Evolutionary conservation across 2,888 invertebrate genomes (phyloP), one percentile per base, ranked within the genome.

Genomic region (Charanyca ferruginea): DNA sequence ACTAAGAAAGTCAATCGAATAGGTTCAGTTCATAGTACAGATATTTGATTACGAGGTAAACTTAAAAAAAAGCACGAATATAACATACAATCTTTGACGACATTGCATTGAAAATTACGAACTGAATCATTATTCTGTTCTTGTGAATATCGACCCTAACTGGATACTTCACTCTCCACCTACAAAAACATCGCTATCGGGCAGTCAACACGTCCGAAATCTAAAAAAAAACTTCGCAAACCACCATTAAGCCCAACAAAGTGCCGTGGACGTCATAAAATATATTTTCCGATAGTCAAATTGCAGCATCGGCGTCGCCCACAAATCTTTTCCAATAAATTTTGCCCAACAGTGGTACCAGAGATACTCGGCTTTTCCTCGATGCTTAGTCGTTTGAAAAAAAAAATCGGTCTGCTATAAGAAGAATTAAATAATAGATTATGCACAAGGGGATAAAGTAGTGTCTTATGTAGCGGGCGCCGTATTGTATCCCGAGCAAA

Each of bases 201-300:
- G 48, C 78, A 84, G 81, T 84, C 84, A 83, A 86, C 83, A 84
- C 82, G 49, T 76, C 62, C 57, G 58, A 79, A 80, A 64, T 69
- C 73, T 63, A 77, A 78, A 83, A 85, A 89, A 89, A 89, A 87
- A 80, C 79, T 70, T 78, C 80, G 72, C 83, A 86, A 87, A 86
- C 86, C 85, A 73, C 89, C 86, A 89, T 91, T 92, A 92, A 92
- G 85, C 84, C 84, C 87, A 88, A 90, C 91, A 91, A 91, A 93
- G 89, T 90, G 87, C 90, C 84, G 79, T 86, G 88, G 89, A 91
- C 88, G 90, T 92, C 92, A 93, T 93, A 93, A 93, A 93, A 94
- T 93, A 93, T 94, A 93, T 93, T 93, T 94, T 89, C 91, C 92
- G 91, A 93, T 93, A 94, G 91, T 90, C 91, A 93, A 94, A 94